phyloP scores from a whole-genome alignment of 2,888 invertebrate genomes.

The Caenorhabditis sulstoni region DNA sequence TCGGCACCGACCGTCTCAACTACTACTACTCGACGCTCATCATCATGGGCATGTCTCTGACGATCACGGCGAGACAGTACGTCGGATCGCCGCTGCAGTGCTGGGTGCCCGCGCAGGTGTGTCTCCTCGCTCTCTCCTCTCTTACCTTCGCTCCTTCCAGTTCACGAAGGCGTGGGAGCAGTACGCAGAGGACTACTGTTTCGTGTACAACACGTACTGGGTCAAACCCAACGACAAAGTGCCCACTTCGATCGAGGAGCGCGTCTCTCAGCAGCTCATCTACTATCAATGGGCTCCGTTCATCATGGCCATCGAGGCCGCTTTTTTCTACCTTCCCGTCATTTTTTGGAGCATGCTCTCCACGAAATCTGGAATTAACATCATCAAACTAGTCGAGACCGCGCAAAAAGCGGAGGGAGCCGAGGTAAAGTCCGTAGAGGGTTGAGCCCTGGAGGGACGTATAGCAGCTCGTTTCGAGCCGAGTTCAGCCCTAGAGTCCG shows the following conservation, averaged over 20 bases:
- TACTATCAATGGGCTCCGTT: slow-evolving; percentile 80
- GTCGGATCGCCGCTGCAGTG: slow-evolving; percentile 80
- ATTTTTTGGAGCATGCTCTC: slow-evolving; percentile 67
- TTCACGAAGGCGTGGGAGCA: slow-evolving; percentile 78
- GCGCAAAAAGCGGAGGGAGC: slow-evolving; percentile 74
- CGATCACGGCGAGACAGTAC: slow-evolving; percentile 75
- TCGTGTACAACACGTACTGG: slow-evolving; percentile 80
- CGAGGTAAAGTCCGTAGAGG: too few species aligned
- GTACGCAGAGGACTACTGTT: slow-evolving; percentile 80
- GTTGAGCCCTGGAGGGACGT: too few species aligned
- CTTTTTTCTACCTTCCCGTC: slow-evolving; percentile 74
- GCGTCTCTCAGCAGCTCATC: slow-evolving; percentile 74
- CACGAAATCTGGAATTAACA: slow-evolving; percentile 72
- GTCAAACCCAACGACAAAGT: slow-evolving; percentile 76
- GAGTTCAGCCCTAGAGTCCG: too few species aligned
- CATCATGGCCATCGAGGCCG: slow-evolving; percentile 77
- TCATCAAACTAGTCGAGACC: slow-evolving; percentile 73
- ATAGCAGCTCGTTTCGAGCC: too few species aligned
- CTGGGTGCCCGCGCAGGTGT: slow-evolving; percentile 77
- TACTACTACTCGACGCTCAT: slow-evolving; percentile 78
- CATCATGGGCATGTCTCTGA: slow-evolving; percentile 71
- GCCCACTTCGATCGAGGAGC: slow-evolving; percentile 68
- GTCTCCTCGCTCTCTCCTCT: background rate
- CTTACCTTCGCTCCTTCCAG: slow-evolving; percentile 45
- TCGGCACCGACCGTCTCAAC: slow-evolving; percentile 75